Base-by-base conservation (phyloP, 2,888 invertebrate genomes). In the Hypena proboscidalis region DNA sequence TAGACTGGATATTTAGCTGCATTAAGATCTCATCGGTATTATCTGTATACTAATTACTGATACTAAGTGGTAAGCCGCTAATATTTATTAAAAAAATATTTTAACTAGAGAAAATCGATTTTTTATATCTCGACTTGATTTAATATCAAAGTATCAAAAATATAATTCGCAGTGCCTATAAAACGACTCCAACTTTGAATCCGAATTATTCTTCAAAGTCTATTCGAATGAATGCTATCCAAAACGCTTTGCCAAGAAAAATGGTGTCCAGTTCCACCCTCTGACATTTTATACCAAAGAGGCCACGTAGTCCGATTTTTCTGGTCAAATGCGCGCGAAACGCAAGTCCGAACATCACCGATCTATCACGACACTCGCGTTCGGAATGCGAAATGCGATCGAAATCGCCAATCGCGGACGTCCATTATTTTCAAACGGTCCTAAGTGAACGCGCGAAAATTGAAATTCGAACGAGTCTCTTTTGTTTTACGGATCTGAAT, bases 281-380 rank as follows among this genome's bases (percentile, higher is more conserved):
- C 49, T 47, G 55, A 60, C 49, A 53, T 48, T 51, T 39, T 36
- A 43, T 58, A 51, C 67, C 57, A 68, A 75, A 77, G 67, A 69
- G 60, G 64, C 74, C 83, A 82, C 82, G 81, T 79, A 66, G 70
- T 54, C 61, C 74, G 68, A 84, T 86, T 87, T 87, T 88, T 88
- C 86, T 86, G 88, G 87, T 85, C 88, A 88, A 86, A 83, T 82
- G 79, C 78, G 80, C 69, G 65, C 64, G 65, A 67, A 71, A 71
- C 70, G 70, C 70, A 70, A 69, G 69, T 65, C 61, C 62, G 59
- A 70, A 77, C 83, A 80, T 87, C 81, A 77, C 74, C 85, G 84
- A 89, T 89, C 88, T 85, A 89, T 90, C 89, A 77, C 74, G 63
- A 51, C 42, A 67, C 64, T 77, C 85, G 87, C 85, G 85, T 67